These are phyloP conservation scores for Calyptomena viridis DNA, from an alignment of 2,113 vertebrate genomes.

Conservation along the genomic window DNA sequence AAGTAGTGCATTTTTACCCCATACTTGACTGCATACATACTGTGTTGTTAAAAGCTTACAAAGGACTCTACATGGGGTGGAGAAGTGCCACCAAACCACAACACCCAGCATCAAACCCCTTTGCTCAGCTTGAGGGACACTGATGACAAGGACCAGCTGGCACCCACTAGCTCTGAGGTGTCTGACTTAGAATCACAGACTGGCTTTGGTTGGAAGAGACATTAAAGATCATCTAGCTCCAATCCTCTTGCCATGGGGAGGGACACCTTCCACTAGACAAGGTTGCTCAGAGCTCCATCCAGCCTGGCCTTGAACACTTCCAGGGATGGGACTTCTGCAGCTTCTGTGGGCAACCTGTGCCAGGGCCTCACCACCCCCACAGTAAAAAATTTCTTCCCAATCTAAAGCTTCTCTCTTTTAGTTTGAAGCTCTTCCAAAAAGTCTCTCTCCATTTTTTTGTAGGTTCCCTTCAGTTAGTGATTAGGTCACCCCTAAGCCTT, in stretches of 20 bases:
- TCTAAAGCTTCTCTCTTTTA: not conserved
- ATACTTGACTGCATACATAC: not conserved
- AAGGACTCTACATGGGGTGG: not conserved
- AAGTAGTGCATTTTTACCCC: not conserved
- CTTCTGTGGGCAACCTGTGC: not conserved
- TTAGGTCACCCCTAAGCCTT: not conserved
- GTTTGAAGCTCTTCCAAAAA: not conserved
- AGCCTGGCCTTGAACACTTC: not conserved
- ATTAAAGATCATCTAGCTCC: not conserved
- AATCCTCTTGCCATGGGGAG: not conserved
- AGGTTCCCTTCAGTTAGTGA: not conserved
- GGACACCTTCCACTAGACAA: not conserved
- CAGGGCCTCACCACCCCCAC: not conserved
- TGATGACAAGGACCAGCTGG: not conserved
- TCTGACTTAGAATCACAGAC: not conserved
- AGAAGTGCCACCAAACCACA: not conserved
- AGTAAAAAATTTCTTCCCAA: not conserved
- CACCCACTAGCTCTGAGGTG: not conserved
- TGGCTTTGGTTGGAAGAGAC: not conserved
- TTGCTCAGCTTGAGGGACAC: not conserved
- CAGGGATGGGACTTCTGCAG: not conserved
- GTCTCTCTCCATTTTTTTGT: not conserved
- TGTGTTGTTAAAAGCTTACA: not conserved
- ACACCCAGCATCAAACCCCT: not conserved
- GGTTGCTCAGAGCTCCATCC: not conserved